phyloP scores from a whole-genome alignment of 2,797 vertebrate species.

The Microctenopoma stevenorrisi region DNA sequence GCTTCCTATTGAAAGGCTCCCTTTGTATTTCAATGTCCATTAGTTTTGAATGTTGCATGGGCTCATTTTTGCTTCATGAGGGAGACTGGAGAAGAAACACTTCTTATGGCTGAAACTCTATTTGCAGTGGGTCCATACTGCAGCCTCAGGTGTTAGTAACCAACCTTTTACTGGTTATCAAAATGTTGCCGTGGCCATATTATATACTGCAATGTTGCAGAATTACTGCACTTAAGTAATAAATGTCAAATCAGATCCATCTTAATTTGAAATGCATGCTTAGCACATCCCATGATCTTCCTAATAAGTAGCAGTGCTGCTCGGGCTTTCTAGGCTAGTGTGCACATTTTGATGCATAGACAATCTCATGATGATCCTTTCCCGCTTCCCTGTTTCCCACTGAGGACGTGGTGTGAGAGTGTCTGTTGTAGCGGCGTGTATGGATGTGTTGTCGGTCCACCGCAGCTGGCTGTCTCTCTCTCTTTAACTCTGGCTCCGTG shows the following conservation, averaged over 20 bases:
- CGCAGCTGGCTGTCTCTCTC: conserved; percentile 21
- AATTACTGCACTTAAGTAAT: background rate
- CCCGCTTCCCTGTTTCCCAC: conserved; percentile 24
- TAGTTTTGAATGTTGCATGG: background rate
- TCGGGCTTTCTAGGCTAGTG: conserved; percentile 3
- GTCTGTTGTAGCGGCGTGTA: conserved; percentile 17
- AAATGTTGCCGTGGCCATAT: background rate
- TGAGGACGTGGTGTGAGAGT: conserved; percentile 19
- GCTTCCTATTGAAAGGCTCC: background rate
- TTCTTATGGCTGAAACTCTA: background rate
- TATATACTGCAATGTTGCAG: background rate
- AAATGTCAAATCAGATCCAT: background rate
- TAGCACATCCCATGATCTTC: conserved; percentile 22
- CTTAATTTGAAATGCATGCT: background rate
- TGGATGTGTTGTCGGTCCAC: conserved; percentile 16
- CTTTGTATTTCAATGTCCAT: no score
- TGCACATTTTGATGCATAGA: conserved; percentile 2
- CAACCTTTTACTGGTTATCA: background rate
- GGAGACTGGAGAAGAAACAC: background rate
- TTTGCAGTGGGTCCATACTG: background rate
- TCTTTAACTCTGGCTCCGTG: background rate
- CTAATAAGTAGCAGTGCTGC: conserved; percentile 22
- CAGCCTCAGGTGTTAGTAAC: background rate
- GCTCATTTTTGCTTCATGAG: background rate
- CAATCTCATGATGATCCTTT: conserved; percentile 4